Conservation (phyloP, 2,888 invertebrate genomes). For the Heteropelma amictum region DNA sequence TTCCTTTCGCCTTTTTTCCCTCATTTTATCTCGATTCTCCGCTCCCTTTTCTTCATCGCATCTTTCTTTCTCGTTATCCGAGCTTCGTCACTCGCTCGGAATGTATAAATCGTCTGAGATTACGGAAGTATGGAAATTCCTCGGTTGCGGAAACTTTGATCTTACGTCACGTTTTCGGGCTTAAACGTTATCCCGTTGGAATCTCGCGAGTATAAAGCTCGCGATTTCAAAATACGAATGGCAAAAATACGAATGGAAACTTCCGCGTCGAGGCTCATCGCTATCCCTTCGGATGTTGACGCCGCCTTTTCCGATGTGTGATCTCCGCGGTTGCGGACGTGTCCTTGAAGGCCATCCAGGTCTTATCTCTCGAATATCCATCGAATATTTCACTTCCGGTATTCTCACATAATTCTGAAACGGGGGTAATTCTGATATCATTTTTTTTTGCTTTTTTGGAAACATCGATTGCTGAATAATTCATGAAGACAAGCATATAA, state of each 20-base stretch:
- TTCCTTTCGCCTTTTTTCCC: not conserved
- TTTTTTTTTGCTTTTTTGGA: too few relatives aligned
- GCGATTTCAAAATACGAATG: not conserved
- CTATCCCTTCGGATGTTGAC: slow-evolving; percentile 15
- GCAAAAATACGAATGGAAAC: too few relatives aligned
- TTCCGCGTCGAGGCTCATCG: slow-evolving; percentile 3
- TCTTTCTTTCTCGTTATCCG: slow-evolving; percentile 18
- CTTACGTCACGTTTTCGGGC: slow-evolving; percentile 26
- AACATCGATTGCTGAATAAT: too few relatives aligned
- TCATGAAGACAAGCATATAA: too few relatives aligned
- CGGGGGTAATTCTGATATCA: not conserved
- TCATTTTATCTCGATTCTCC: not conserved
- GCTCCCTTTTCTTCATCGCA: too few relatives aligned
- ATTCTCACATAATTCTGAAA: slow-evolving; percentile 1
- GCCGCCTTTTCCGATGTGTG: slow-evolving; percentile 12
- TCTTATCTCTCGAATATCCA: slow-evolving; percentile 41
- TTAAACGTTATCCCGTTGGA: slow-evolving; percentile 46
- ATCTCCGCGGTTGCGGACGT: slow-evolving; percentile 34
- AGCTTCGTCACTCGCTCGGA: slow-evolving; percentile 26
- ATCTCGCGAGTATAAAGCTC: slow-evolving; percentile 13
- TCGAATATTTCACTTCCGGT: slow-evolving; percentile 46
- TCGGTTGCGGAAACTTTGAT: slow-evolving; percentile 40
- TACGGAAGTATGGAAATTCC: slow-evolving; percentile 38
- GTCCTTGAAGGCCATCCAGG: slow-evolving; percentile 39
- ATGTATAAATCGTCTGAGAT: slow-evolving; percentile 55